A percentile compares a stretch with the other conserved stretches of the same genome.
Evolutionary conservation across 2,113 vertebrate genomes (phyloP).

Genomic region (Ranitomeya imitator): DNA sequence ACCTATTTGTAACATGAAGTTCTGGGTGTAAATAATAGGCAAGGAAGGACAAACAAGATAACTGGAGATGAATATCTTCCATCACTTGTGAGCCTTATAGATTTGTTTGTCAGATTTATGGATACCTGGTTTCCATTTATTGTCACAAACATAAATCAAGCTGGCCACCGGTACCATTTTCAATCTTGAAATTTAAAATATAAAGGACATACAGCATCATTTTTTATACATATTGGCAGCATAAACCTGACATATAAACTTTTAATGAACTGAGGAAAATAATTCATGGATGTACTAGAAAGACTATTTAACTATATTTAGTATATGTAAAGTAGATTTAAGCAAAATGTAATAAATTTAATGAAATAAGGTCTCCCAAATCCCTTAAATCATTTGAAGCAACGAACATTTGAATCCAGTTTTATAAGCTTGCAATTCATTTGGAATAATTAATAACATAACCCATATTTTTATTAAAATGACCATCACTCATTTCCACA

Average conservation of each 20-base stretch:
- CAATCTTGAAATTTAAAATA: slow-evolving; percentile 29
- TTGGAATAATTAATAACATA: too few species aligned
- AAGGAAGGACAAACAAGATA: slow-evolving; percentile 45
- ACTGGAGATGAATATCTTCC: slow-evolving; percentile 40
- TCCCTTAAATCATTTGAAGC: neutral
- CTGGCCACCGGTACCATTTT: slow-evolving; percentile 28
- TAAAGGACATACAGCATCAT: slow-evolving; percentile 22
- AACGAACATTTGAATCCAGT: neutral
- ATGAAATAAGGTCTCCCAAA: neutral
- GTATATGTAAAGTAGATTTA: neutral
- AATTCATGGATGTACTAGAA: neutral
- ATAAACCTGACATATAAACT: neutral
- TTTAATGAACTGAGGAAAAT: neutral
- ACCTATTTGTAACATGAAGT: neutral
- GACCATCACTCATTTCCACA: too few species aligned
- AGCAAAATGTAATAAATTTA: neutral
- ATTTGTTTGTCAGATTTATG: slow-evolving; percentile 52
- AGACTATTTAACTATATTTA: neutral
- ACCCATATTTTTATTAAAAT: too few species aligned
- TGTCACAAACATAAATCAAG: slow-evolving; percentile 45
- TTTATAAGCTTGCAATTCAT: too few species aligned
- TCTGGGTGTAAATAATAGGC: slow-evolving; percentile 30
- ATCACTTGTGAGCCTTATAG: slow-evolving; percentile 50
- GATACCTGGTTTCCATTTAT: slow-evolving; percentile 52
- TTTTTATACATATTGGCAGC: neutral